Base-by-base conservation (phyloP, 1,140 invertebrate species). In the Nomia melanderi region DNA sequence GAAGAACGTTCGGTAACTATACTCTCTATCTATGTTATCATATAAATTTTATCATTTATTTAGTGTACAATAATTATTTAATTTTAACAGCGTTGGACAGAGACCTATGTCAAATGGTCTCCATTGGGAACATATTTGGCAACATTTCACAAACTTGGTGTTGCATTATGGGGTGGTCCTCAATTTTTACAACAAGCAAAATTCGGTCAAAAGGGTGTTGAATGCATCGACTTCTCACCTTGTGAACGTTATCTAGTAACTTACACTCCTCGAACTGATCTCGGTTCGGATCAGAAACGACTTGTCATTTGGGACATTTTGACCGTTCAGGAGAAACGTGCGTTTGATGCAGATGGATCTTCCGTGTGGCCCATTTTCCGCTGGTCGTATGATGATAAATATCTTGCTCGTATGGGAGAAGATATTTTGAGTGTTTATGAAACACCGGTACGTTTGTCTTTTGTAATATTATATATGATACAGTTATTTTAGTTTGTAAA, bases 331-430 rank as follows among this genome's bases (percentile, higher is more conserved):
- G 98, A 98, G 87, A 99, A 98, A 90, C 94, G 98, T 88, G 95
- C 95, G 1, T 99, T 99, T 90, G 95, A 95, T 64, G 95, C 96
- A 5, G 97, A 99, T 63, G 95, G 95, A 1, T 95, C 96, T 25
- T 94, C 95, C 0, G 93, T 96, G 0, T 98, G 98, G 96, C 98
- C 98, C 0, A 96, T 98, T 64, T 98, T 99, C 93, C 96, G 97
- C 77, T 99, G 99, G 99, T 99, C 97, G 33, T 96, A 97, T 88
- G 98, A 99, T 92, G 99, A 99, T 88, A 97, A 97, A 90, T 99
- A 97, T 93, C 98, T 99, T 91, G 99, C 98, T 2, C 95, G 96
- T 69, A 96, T 99, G 92, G 96, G 97, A 81, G 93, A 94, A 47
- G 96, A 97, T 87, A 92, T 96, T 9, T 94, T 99, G 2, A 98